Base-by-base conservation (phyloP, 2,797 vertebrate genomes). In the Agapornis canus region DNA sequence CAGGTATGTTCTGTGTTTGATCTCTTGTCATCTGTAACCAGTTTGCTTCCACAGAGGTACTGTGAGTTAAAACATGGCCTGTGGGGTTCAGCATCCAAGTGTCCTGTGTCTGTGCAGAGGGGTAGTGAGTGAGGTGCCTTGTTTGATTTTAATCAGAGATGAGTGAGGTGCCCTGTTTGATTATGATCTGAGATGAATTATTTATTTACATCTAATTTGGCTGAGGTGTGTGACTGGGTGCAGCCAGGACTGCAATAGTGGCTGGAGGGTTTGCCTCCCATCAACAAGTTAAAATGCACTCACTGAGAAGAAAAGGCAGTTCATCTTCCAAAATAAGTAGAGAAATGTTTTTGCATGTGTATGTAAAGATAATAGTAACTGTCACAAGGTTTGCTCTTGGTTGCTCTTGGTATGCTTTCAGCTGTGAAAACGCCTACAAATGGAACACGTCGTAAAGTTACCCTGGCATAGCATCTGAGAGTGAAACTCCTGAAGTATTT, bases 401-500 rank as follows among this genome's bases (percentile, higher is more conserved):
- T 72, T 27, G 1, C 32, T 82, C 45, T 85, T 85, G 91, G 60
- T 96, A 3, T 68, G 87, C 45, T 78, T 91, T 92, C 89, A 95
- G 91, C 82, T 95, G 68, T 87, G 89, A 89, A 88, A 95, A 94
- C 10, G 40, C 82, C 72, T 93, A 45, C 89, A 86, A 91, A 85
- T 93, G 95, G 94, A 95, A 94, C 84, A 75, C 89, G 57, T 95
- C 2, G 4, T 89, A 52, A 89, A 91, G 52, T 94, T 91, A 45
- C 89, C 79, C 92, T 96, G 92, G 96, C 94, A 17, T 22, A 75
- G 60, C 89, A 92, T 96, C 95, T 89, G 85, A 95, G 91, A 39
- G 42, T 9, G 45, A 77, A 90, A 88, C 77, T 95, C 81, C 70
- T 90, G 61, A 90, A 81, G 39, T 82, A 85, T 89, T 95, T 94